phyloP scores from a whole-genome alignment of 2,888 invertebrate genomes.

The Esperia sulphurella region DNA sequence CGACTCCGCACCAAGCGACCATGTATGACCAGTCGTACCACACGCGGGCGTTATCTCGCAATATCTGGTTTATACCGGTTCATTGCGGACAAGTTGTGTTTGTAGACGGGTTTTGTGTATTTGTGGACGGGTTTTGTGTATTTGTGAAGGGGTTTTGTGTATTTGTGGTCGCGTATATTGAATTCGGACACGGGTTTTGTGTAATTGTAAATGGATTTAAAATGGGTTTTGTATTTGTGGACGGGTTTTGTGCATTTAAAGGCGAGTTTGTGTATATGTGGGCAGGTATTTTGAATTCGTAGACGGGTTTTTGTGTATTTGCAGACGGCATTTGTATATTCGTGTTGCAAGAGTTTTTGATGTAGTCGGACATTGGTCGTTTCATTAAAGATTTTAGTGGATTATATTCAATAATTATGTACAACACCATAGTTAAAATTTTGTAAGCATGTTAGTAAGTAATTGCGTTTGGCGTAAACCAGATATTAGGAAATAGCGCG shows the following conservation, averaged over 20 bases:
- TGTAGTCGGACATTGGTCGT: no score
- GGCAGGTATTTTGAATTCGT: slow-evolving; percentile 2
- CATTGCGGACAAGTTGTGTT: slow-evolving; percentile 3
- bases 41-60: slow-evolving; percentile 90
- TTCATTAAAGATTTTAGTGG: slow-evolving; percentile 11
- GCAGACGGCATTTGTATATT: no score
- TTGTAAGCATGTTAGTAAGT: slow-evolving; percentile 68
- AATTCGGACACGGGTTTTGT: neutral
- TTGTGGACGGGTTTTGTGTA: slow-evolving; percentile 1
- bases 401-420: slow-evolving; percentile 29
- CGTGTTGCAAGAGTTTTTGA: no score
- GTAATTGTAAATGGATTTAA: neutral
- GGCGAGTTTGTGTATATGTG: neutral
- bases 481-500: slow-evolving; percentile 72
- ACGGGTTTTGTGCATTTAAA: neutral
- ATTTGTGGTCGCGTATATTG: neutral
- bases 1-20: slow-evolving; percentile 98
- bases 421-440: slow-evolving; percentile 46
- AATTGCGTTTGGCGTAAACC: slow-evolving; percentile 69
- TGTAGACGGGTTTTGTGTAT: neutral
- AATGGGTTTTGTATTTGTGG: neutral
- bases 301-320: no score
- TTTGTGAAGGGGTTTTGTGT: slow-evolving; percentile 3
- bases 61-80: slow-evolving; percentile 83
- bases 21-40: slow-evolving; percentile 98